These are phyloP conservation scores for Torymus texanus DNA, from an alignment of 2,888 invertebrate species.

Conservation along the genomic window DNA sequence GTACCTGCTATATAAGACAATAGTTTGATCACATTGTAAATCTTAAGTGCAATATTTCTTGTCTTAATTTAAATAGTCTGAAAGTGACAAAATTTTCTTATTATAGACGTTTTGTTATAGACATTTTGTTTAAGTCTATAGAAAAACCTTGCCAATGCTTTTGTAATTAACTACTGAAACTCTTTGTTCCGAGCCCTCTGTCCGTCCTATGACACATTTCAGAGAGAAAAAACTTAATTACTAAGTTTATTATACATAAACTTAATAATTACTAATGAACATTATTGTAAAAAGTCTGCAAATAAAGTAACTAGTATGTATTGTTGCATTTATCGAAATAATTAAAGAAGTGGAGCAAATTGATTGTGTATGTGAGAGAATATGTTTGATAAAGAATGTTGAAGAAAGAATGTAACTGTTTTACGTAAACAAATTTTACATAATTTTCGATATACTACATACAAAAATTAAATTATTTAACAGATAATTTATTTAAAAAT, in stretches of 20 bases:
- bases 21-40: slow-evolving; percentile 33
- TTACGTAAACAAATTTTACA: slow-evolving; percentile 49
- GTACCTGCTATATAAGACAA: slow-evolving; percentile 51
- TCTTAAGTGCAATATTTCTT: slow-evolving; percentile 38
- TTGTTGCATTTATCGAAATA: slow-evolving; percentile 33
- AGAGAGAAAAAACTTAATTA: slow-evolving; percentile 17
- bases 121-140: not conserved
- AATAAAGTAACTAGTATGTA: slow-evolving; percentile 26
- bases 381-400: slow-evolving; percentile 46
- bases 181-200: slow-evolving; percentile 43
- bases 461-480: slow-evolving; percentile 43
- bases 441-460: slow-evolving; percentile 41
- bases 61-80: slow-evolving; percentile 19
- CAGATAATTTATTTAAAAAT: slow-evolving; percentile 52
- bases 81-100: slow-evolving; percentile 4
- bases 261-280: slow-evolving; percentile 19
- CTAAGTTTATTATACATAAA: slow-evolving; percentile 29
- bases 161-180: slow-evolving; percentile 13
- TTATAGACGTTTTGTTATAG: slow-evolving; percentile 15
- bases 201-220: slow-evolving; percentile 48
- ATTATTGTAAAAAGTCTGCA: slow-evolving; percentile 42
- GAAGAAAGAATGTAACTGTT: slow-evolving; percentile 33
- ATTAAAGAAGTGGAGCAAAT: slow-evolving; percentile 9
- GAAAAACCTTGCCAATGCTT: slow-evolving; percentile 1
- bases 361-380: slow-evolving; percentile 37